These are phyloP conservation scores for Wiebesia pumilae DNA, from an alignment of 1,140 invertebrate species.

Conservation along the genomic window DNA sequence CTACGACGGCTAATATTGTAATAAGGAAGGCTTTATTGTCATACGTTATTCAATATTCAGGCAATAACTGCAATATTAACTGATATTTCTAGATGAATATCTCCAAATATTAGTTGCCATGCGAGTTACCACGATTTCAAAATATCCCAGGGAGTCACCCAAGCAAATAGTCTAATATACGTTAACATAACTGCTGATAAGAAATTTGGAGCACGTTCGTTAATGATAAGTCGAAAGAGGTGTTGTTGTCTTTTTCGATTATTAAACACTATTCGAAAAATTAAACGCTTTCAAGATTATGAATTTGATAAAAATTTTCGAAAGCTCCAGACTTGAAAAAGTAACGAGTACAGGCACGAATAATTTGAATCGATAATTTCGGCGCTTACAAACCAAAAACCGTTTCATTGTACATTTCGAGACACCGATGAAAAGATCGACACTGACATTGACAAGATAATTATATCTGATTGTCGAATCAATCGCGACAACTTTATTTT, in stretches of 20 bases:
- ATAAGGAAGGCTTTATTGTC: too few species aligned
- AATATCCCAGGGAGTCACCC: background rate
- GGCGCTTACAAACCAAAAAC: slow-evolving; percentile 13
- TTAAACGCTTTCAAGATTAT: background rate
- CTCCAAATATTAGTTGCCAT: background rate
- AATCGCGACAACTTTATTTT: background rate
- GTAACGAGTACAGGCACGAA: background rate
- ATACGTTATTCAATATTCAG: background rate
- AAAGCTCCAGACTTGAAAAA: background rate
- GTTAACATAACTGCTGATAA: slow-evolving; percentile 36
- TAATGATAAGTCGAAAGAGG: slow-evolving; percentile 8
- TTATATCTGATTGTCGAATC: slow-evolving; percentile 35
- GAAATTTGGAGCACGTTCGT: background rate
- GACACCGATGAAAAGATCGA: slow-evolving; percentile 15
- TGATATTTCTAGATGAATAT: background rate
- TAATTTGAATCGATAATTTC: background rate
- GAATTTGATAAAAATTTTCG: slow-evolving; percentile 5
- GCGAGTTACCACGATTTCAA: background rate
- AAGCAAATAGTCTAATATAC: background rate
- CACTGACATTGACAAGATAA: background rate
- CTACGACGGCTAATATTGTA: too few species aligned
- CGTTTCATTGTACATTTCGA: background rate
- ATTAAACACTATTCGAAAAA: background rate
- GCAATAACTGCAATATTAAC: background rate
- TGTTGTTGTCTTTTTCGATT: background rate